Evolutionary conservation across 2,113 vertebrate species (phyloP).

Genomic region (Brachirus orientalis): DNA sequence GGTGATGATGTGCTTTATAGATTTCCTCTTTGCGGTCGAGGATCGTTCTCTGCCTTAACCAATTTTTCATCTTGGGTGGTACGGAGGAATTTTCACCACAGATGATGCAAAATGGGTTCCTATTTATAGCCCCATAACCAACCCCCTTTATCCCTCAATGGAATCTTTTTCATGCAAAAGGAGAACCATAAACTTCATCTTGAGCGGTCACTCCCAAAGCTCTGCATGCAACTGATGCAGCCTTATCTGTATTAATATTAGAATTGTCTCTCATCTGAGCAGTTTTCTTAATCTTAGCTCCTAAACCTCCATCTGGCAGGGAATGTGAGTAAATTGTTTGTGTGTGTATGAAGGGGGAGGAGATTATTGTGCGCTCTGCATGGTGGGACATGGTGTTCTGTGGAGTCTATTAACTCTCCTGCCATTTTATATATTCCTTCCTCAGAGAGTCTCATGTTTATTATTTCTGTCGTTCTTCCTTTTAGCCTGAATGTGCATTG

Average conservation of each 20-base stretch:
- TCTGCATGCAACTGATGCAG: slow-evolving; percentile 15
- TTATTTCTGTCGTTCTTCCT: not conserved
- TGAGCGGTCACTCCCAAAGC: not conserved
- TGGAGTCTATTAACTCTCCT: slow-evolving; percentile 39
- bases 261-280: slow-evolving; percentile 64
- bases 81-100: slow-evolving; percentile 33
- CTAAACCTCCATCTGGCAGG: slow-evolving; percentile 69
- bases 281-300: slow-evolving; percentile 63
- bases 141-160: slow-evolving; percentile 46
- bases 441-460: not conserved
- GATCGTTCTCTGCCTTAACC: not conserved
- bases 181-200: slow-evolving; percentile 22
- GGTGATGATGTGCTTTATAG: not conserved
- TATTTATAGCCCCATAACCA: slow-evolving; percentile 51
- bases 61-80: slow-evolving; percentile 2
- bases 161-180: slow-evolving; percentile 43
- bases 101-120: slow-evolving; percentile 38
- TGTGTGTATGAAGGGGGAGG: slow-evolving; percentile 50
- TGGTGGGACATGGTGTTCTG: slow-evolving; percentile 74
- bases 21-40: not conserved
- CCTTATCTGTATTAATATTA: slow-evolving; percentile 49
- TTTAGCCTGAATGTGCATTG: not conserved
- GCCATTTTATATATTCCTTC: slow-evolving; percentile 76
- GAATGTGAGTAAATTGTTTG: slow-evolving; percentile 62
- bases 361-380: slow-evolving; percentile 54